Base-by-base conservation (phyloP, 2,113 vertebrate species). In the Hippocampus comes region DNA sequence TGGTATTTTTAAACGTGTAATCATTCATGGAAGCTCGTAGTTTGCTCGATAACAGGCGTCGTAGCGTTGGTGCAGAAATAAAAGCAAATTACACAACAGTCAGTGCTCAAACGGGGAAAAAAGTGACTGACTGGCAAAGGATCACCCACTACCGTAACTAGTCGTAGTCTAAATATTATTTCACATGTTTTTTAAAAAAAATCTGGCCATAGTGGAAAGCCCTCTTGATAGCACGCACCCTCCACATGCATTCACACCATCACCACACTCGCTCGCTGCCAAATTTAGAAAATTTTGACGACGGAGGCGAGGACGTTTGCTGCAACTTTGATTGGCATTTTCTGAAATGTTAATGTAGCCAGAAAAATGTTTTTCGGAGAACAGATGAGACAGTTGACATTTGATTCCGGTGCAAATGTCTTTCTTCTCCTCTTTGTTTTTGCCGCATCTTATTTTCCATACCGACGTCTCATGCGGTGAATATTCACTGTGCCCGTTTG, bases 281-380 rank as follows among this genome's bases (percentile, higher is more conserved):
- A 53, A 5, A 53, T 55, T 0, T 55, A n/a, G 9, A 55, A n/a
- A 2, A 1, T 23, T 20, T 63, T 0, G 20, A 21, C 8, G 41
- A 21, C 9, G 20, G 18, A 20, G 61, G 60, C 67, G 60, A 78
- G 57, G 43, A 70, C n/a, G n/a, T 55, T 67, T 57, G 42, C 3
- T 30, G 56, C 67, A 18, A 67, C 60, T 41, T 20, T 20, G 43
- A 74, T 64, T 55, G 38, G 59, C 55, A 42, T 42, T 4, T 71
- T 55, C 43, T 18, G 11, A 66, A 66, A 66, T 66, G 64, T 27
- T 17, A 48, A 20, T 4, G 64, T 43, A 20, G 42, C 14, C 12
- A 27, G 11, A 65, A 46, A 65, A 23, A n/a, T 59, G 48, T 63
- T 68, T 63, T 63, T 67, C 18, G 72, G 9, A 41, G 66, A 59